Conservation (phyloP, 1,140 invertebrate species). For the Saccostrea cuccullata region DNA sequence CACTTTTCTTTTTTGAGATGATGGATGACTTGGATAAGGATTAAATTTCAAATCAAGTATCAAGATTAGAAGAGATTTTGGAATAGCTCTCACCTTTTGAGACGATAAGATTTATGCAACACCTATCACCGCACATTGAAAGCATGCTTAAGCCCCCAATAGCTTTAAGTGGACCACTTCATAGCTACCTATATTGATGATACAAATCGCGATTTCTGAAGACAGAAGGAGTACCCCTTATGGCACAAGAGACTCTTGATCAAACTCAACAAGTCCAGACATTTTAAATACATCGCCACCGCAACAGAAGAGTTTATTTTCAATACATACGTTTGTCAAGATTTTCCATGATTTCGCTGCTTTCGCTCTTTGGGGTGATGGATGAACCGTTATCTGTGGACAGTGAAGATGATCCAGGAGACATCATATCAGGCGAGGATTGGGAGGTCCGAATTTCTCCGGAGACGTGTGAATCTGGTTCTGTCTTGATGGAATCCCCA, state of each 20-base stretch:
- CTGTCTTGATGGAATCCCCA: constrained; percentile 46
- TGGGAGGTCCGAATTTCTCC: constrained; percentile 33
- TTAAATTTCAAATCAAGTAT: constrained; percentile 21
- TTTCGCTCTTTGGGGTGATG: constrained; percentile 40
- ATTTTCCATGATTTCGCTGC: constrained; percentile 38
- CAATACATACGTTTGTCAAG: constrained; percentile 32
- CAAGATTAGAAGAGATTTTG: constrained; percentile 33
- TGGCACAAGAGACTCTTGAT: constrained; percentile 39
- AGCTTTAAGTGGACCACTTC: constrained; percentile 15
- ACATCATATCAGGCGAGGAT: constrained; percentile 38
- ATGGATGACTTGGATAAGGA: not conserved
- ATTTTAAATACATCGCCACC: constrained; percentile 20
- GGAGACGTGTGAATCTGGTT: constrained; percentile 42
- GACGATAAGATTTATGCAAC: constrained; percentile 14
- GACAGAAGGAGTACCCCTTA: constrained; percentile 32
- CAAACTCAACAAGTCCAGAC: constrained; percentile 35
- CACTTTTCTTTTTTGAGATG: not conserved
- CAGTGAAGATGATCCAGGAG: constrained; percentile 35
- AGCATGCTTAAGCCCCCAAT: constrained; percentile 24
- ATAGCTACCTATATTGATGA: constrained; percentile 36
- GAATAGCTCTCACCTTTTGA: not conserved
- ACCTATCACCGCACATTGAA: not conserved
- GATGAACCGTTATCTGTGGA: constrained; percentile 33
- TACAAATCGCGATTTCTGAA: constrained; percentile 23
- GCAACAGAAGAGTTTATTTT: not conserved